A percentile compares a stretch with the other conserved stretches of the same genome.
These are phyloP conservation scores for Catocala fraxini DNA, from an alignment of 2,888 invertebrate genomes.

Conservation along the genomic window DNA sequence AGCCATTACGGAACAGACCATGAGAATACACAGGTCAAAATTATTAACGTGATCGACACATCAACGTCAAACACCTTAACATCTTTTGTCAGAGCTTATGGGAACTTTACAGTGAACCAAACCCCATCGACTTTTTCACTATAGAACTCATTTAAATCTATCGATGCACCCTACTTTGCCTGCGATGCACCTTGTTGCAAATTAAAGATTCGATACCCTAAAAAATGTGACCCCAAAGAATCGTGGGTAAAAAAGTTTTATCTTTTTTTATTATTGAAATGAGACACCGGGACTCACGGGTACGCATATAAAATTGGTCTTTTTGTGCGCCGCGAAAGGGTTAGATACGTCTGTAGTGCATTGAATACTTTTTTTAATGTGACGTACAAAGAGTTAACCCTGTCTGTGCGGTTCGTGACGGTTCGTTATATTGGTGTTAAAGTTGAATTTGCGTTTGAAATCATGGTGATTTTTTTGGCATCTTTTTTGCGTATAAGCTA, in stretches of 20 bases:
- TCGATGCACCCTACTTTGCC: constrained; percentile 75
- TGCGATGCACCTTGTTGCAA: constrained; percentile 87
- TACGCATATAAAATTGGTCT: constrained; percentile 85
- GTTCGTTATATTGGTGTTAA: constrained; percentile 82
- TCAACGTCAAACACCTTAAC: constrained; percentile 76
- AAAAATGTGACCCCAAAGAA: constrained; percentile 84
- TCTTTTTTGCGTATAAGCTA: constrained; percentile 14
- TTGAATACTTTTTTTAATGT: constrained; percentile 68
- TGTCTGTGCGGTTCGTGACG: constrained; percentile 79
- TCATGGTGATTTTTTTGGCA: constrained; percentile 27
- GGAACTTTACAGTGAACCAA: constrained; percentile 70
- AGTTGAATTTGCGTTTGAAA: constrained; percentile 74
- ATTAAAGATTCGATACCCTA: constrained; percentile 83
- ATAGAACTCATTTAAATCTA: constrained; percentile 83
- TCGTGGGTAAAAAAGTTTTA: constrained; percentile 86
- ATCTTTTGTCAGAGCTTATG: constrained; percentile 73
- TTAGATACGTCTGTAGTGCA: constrained; percentile 69
- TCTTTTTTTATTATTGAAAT: constrained; percentile 85
- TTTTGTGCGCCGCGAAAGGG: constrained; percentile 78
- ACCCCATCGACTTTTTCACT: constrained; percentile 77
- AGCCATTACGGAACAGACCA: constrained; percentile 46
- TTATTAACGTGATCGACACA: constrained; percentile 68
- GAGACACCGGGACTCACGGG: constrained; percentile 76
- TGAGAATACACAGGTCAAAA: constrained; percentile 59
- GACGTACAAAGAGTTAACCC: constrained; percentile 67